Percentiles rank a stretch among this genome's conserved stretches.
Conservation (phyloP, 1,140 invertebrate species). For the Phthorimaea operculella region DNA sequence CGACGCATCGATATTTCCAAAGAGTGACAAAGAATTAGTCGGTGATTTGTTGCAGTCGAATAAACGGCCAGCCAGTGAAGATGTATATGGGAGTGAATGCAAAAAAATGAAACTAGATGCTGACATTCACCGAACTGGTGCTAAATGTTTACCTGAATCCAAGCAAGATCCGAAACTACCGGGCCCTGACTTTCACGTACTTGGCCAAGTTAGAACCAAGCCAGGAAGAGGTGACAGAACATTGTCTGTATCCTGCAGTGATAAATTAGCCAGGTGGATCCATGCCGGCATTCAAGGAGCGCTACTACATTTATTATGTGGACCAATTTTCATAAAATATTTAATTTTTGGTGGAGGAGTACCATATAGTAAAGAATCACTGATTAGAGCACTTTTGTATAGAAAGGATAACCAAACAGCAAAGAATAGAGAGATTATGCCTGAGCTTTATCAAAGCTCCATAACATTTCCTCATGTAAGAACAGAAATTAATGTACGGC, state of each 20-base stretch:
- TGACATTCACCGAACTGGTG: conserved; percentile 87
- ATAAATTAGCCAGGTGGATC: conserved; percentile 92
- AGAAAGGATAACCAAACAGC: conserved; percentile 26
- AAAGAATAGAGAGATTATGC: conserved; percentile 33
- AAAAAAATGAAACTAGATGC: conserved; percentile 45
- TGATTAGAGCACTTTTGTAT: conserved; percentile 74
- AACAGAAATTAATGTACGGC: conserved; percentile 22
- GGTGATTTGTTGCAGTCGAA: conserved; percentile 34
- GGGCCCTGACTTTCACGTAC: conserved; percentile 75
- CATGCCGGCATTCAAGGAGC: conserved; percentile 85
- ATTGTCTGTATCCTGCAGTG: conserved; percentile 90
- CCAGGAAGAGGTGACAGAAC: conserved; percentile 93
- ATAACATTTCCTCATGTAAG: conserved; percentile 35
- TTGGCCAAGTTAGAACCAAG: conserved; percentile 86
- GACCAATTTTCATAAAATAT: conserved; percentile 76
- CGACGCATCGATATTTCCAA: conserved; percentile 90
- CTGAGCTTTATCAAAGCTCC: conserved; percentile 40
- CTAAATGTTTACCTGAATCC: conserved; percentile 78
- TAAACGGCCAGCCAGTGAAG: conserved; percentile 25
- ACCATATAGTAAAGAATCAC: conserved; percentile 72
- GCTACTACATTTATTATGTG: conserved; percentile 76
- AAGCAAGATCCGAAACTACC: conserved; percentile 67
- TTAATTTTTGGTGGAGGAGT: conserved; percentile 78
- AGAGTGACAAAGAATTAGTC: conserved; percentile 42
- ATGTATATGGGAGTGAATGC: conserved; percentile 23